Evolutionary conservation across 1,140 invertebrate genomes (phyloP), one percentile per base, ranked within the genome.

Genomic region (Hormaphis cornu): DNA sequence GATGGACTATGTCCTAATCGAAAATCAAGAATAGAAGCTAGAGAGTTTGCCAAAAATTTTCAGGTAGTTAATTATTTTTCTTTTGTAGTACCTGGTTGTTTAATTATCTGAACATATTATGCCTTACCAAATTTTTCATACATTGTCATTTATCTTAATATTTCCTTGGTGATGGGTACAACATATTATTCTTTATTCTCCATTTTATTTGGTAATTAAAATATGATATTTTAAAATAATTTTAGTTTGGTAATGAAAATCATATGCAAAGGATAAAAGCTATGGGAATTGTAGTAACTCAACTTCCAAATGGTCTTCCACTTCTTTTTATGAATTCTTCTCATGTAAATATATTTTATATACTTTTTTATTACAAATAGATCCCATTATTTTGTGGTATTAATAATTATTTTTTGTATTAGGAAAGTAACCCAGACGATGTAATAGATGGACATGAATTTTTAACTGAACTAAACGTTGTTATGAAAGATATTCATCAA

Each of bases 221-320:
- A 33, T 37, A 42, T 28, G 53, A 35, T n/a, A n/a, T n/a, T 72
- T 71, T 40, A 59, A 69, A 72, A 48, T 72, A 66, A 72, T 73
- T 75, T 6, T 82, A 86, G 74, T 86, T 92, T 56, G 88, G 85
- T 72, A 96, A 97, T 81, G 82, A 87, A n/a, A 88, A 94, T 50
- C 95, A 98, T 81, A 79, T 97, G 72, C 86, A 86, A 77, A 82
- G 92, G 61, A 82, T 98, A 56, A 86, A 87, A 72, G 86, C 93
- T 77, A 97, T 98, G 94, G 96, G 96, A 53, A 97, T 98, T 73
- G 88, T 88, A 54, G 88, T 98, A 71, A 81, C 93, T 58, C 90
- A 90, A 0, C 81, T 95, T 75, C 83, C 85, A 30, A 93, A 98
- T 80, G 95, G 95, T 44, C 80, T 91, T 54, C 86, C 98, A 44